These are phyloP conservation scores for Thelaira solivaga DNA, from an alignment of 2,888 invertebrate species.

Conservation along the genomic window DNA sequence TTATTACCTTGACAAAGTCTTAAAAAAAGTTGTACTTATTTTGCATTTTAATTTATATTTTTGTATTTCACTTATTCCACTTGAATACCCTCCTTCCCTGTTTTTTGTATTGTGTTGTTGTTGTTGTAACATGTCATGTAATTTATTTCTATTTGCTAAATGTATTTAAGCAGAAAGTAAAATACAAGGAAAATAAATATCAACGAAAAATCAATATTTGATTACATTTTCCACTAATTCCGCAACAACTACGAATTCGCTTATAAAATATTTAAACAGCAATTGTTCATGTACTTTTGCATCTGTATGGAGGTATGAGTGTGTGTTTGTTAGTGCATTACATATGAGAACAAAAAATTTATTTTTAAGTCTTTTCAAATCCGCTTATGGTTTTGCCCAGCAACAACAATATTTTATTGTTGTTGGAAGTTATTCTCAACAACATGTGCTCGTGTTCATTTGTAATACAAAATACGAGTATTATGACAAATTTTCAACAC, in stretches of 20 bases:
- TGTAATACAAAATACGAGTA: constrained; percentile 27
- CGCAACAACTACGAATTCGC: constrained; percentile 17
- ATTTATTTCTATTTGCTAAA: constrained; percentile 29
- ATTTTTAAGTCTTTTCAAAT: constrained; percentile 49
- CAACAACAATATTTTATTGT: constrained; percentile 31
- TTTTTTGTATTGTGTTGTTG: too few relatives aligned
- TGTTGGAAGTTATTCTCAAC: constrained; percentile 3
- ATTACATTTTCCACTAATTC: constrained; percentile 39
- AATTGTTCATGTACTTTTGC: constrained; percentile 35
- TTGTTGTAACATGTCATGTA: constrained; percentile 14
- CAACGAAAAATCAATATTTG: constrained; percentile 40
- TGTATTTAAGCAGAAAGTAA: neutral
- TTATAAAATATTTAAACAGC: constrained; percentile 42
- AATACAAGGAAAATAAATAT: neutral
- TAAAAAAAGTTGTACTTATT: constrained; percentile 22
- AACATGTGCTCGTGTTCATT: constrained; percentile 14
- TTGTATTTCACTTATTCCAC: constrained; percentile 23
- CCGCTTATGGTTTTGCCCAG: constrained; percentile 56
- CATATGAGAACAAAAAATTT: constrained; percentile 36
- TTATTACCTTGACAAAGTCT: constrained; percentile 43
- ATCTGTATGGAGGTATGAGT: too few relatives aligned
- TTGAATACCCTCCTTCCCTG: constrained; percentile 24
- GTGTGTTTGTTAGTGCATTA: neutral
- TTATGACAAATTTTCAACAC: constrained; percentile 44
- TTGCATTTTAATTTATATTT: neutral